These are phyloP conservation scores for Balaeniceps rex DNA, from an alignment of 2,113 vertebrate species.

Conservation along the genomic window DNA sequence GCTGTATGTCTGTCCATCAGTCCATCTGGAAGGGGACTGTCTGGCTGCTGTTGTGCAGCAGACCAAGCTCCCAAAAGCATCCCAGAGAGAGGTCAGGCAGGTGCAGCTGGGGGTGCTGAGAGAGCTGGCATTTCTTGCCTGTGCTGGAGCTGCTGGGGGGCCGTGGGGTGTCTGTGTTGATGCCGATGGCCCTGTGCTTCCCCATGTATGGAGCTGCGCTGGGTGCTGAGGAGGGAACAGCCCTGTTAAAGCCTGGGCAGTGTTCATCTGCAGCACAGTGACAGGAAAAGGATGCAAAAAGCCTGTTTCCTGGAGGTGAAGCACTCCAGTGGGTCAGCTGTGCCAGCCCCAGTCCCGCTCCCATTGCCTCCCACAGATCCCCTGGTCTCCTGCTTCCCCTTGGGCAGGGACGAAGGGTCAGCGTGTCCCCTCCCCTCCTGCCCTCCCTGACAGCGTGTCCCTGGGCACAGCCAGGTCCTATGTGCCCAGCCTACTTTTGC, in stretches of 20 bases:
- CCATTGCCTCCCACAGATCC: not conserved
- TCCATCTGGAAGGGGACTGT: not conserved
- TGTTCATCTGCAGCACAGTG: not conserved
- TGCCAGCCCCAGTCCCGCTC: not conserved
- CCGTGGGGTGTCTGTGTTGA: rapidly evolving
- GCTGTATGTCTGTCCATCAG: not conserved
- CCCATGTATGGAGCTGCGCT: not conserved
- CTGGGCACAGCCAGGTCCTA: not conserved
- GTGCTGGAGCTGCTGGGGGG: not conserved
- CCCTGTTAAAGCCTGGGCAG: not conserved
- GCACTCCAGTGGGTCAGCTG: not conserved
- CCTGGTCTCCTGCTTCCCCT: not conserved
- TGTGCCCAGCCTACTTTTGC: rapidly evolving
- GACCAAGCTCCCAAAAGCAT: not conserved
- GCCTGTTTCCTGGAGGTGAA: slow-evolving; percentile 7
- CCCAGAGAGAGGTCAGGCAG: not conserved
- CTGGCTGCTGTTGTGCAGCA: not conserved
- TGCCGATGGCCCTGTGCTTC: not conserved
- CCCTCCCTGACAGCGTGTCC: not conserved
- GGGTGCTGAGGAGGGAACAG: not conserved
- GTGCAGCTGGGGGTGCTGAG: rapidly evolving
- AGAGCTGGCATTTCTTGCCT: not conserved
- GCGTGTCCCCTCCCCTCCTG: not conserved
- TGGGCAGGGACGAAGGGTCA: not conserved
- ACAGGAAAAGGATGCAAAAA: slow-evolving; percentile 3